Evolutionary conservation across 2,113 vertebrate species (phyloP).

Genomic region (Catharus bicknelli): DNA sequence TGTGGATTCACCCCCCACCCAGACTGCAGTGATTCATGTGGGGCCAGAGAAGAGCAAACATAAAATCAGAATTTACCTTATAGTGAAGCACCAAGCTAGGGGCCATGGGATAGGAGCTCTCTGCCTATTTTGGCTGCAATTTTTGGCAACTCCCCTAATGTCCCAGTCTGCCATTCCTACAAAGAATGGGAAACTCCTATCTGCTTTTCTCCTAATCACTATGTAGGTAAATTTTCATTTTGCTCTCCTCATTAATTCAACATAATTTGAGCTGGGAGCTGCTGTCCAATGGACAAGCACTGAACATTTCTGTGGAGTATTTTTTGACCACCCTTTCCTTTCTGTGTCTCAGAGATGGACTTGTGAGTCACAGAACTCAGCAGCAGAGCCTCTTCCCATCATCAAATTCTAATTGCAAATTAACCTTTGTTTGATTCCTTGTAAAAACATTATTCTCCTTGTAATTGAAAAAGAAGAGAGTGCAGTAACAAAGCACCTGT

Average conservation of each 20-base stretch:
- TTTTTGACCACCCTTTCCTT: neutral
- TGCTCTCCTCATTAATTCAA: neutral
- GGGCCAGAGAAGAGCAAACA: neutral
- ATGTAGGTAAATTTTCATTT: neutral
- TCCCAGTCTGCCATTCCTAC: neutral
- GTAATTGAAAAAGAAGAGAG: constrained; percentile 22
- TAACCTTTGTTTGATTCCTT: constrained; percentile 50
- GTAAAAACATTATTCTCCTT: constrained; percentile 8
- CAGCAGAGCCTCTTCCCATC: constrained; percentile 7
- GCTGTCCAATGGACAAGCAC: neutral
- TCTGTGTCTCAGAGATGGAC: neutral
- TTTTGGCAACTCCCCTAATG: neutral
- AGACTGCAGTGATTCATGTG: neutral
- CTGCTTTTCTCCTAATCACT: neutral
- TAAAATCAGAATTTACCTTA: neutral
- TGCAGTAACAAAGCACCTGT: neutral
- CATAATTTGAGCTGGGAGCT: neutral
- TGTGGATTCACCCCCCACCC: neutral
- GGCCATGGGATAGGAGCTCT: neutral
- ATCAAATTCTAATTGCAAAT: constrained; percentile 54
- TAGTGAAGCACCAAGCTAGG: neutral
- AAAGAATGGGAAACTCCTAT: neutral
- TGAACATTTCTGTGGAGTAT: neutral
- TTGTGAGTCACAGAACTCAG: neutral
- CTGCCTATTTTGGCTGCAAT: neutral